Base-by-base conservation (phyloP, 2,113 vertebrate species). In the Myrmecophaga tridactyla region DNA sequence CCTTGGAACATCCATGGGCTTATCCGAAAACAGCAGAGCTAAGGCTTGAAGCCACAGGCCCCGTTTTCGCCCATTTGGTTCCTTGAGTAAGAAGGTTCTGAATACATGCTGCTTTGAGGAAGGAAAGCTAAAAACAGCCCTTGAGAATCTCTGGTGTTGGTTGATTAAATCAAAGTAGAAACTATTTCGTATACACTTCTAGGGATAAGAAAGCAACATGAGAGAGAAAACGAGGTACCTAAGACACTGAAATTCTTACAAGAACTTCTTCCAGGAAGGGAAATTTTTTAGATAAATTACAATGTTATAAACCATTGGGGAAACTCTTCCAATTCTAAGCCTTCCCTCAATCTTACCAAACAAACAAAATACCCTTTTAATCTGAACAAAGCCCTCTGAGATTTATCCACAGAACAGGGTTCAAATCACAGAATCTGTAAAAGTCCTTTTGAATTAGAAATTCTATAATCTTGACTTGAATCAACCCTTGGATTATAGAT, bases 351-450 rank as follows among this genome's bases (percentile, higher is more conserved):
- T 56, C 27, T 95, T 75, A 96, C 13, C 36, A 80, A 94, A 67
- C 27, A 70, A 85, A 31, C 65, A 92, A 92, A 84, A 90, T 72
- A 9, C 3, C 27, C 8, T 87, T 88, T 86, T 83, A 62, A 86
- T 86, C 20, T 82, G 53, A 89, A 94, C 51, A 56, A 90, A 20
- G 12, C 23, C 46, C 31, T 77, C 41, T 29, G 63, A 81, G 29
- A 13, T 56, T 76, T 53, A 56, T 7, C 39, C n/a, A 92, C n/a
- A 72, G 41, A 78, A 6, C 4, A 29, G 10, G 46, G 27, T 34
- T 93, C 62, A 96, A 91, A 86, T 86, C 58, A 76, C 17, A 23
- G 60, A 60, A 77, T 60, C 67, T 95, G 92, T 90, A 73, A 58
- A 73, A 73, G n/a, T 7, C 6, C n/a, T n/a, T 2, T 69, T 89